Evolutionary conservation across 2,113 vertebrate species (phyloP).

Genomic region (Trochalopteron elliotii): DNA sequence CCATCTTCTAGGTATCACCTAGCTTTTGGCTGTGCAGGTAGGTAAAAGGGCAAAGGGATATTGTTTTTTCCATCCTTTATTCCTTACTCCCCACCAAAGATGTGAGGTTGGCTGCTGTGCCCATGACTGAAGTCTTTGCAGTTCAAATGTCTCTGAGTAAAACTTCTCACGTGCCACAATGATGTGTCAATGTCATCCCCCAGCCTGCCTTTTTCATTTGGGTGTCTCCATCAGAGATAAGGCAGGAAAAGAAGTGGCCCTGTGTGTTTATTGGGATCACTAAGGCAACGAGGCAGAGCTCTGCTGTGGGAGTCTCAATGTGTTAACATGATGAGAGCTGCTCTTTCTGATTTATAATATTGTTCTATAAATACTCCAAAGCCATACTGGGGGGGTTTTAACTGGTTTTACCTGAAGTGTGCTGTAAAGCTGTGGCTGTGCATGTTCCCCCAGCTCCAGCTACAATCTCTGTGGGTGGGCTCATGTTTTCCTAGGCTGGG

Average conservation of each 20-base stretch:
- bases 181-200: background rate
- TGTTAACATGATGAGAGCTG: background rate
- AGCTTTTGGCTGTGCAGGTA: conserved; percentile 98
- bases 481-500: background rate
- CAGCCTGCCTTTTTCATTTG: background rate
- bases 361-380: background rate
- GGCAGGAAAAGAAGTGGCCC: background rate
- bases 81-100: background rate
- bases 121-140: background rate
- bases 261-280: background rate
- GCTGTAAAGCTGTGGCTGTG: background rate
- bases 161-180: background rate
- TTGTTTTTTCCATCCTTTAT: background rate
- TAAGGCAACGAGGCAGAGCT: background rate
- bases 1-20: conserved; percentile 96
- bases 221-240: background rate
- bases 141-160: background rate
- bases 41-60: background rate
- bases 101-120: background rate
- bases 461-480: background rate
- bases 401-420: background rate
- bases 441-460: fast-evolving
- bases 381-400: background rate
- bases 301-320: background rate
- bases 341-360: background rate